A percentile compares a stretch with the other conserved stretches of the same genome.
These are phyloP conservation scores for Hydrocynus forskahlii DNA, from an alignment of 2,797 vertebrate genomes.

Conservation along the genomic window DNA sequence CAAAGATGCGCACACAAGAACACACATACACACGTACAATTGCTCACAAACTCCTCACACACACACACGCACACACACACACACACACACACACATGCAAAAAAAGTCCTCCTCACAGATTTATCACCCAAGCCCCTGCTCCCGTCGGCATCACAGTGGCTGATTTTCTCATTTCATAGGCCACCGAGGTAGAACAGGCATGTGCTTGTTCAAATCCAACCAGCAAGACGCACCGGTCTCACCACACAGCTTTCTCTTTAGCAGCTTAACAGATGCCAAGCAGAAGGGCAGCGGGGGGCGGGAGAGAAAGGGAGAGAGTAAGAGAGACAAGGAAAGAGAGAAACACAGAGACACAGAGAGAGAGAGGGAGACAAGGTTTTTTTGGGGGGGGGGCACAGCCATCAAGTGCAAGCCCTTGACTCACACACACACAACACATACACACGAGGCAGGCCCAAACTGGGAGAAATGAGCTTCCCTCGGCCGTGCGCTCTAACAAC, in stretches of 20 bases:
- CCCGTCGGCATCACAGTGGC: slow-evolving; percentile 84
- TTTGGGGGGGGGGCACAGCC: slow-evolving; percentile 55
- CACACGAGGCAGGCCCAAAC: slow-evolving; percentile 75
- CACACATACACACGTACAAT: slow-evolving; percentile 30
- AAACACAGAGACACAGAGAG: slow-evolving; percentile 66
- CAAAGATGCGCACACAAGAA: slow-evolving; percentile 55
- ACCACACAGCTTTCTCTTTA: slow-evolving; percentile 71
- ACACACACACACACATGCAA: slow-evolving; percentile 70
- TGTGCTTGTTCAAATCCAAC: slow-evolving; percentile 87
- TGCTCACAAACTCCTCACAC: slow-evolving; percentile 64
- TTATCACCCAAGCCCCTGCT: slow-evolving; percentile 79
- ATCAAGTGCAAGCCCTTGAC: slow-evolving; percentile 45
- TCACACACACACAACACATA: slow-evolving; percentile 42
- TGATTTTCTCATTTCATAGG: slow-evolving; percentile 91
- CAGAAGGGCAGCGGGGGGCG: slow-evolving; percentile 58
- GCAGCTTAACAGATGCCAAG: slow-evolving; percentile 71
- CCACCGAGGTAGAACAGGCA: slow-evolving; percentile 88
- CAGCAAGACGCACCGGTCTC: slow-evolving; percentile 76
- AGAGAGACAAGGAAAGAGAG: slow-evolving; percentile 72
- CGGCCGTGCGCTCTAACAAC: slow-evolving; percentile 54
- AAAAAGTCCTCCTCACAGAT: slow-evolving; percentile 81
- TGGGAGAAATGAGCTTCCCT: slow-evolving; percentile 68
- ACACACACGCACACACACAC: slow-evolving; percentile 57
- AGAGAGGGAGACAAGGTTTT: slow-evolving; percentile 54
- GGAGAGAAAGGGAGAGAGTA: slow-evolving; percentile 61